Conservation (phyloP, 2,113 vertebrate genomes). For the Rutilus rutilus region DNA sequence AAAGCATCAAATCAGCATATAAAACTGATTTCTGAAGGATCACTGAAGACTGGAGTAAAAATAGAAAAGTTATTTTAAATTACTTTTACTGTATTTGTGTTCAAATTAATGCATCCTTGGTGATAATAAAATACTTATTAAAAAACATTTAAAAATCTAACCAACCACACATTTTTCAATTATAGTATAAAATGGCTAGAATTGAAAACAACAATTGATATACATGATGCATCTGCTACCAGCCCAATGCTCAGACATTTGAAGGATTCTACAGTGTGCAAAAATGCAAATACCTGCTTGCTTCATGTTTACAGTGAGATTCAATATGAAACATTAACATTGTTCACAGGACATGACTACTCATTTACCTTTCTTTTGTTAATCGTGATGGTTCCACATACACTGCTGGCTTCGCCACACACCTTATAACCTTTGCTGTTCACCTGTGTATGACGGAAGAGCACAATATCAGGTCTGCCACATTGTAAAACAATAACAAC, state of each 20-base stretch:
- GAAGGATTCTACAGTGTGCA: background rate
- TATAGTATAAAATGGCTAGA: background rate
- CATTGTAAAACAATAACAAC: background rate
- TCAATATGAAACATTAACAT: background rate
- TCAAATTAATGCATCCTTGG: background rate
- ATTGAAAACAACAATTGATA: background rate
- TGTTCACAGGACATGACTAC: background rate
- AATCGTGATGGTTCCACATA: constrained; percentile 95
- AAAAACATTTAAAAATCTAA: background rate
- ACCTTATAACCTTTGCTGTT: constrained; percentile 98
- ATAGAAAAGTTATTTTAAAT: too few relatives aligned
- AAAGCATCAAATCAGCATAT: too few relatives aligned
- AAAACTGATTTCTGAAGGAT: too few relatives aligned
- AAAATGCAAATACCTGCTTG: background rate
- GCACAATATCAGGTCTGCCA: background rate
- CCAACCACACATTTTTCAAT: background rate
- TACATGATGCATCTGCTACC: background rate
- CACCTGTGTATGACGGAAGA: constrained; percentile 74
- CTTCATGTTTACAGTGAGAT: background rate
- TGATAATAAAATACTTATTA: background rate
- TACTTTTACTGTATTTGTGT: background rate
- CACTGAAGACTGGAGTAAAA: too few relatives aligned
- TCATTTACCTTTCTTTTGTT: constrained; percentile 90
- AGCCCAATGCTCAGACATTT: background rate
- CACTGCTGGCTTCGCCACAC: constrained; percentile 93